Percentiles rank a stretch among this genome's conserved stretches.
Conservation (phyloP, 2,797 vertebrate species). For the Enteromius argenteus region DNA sequence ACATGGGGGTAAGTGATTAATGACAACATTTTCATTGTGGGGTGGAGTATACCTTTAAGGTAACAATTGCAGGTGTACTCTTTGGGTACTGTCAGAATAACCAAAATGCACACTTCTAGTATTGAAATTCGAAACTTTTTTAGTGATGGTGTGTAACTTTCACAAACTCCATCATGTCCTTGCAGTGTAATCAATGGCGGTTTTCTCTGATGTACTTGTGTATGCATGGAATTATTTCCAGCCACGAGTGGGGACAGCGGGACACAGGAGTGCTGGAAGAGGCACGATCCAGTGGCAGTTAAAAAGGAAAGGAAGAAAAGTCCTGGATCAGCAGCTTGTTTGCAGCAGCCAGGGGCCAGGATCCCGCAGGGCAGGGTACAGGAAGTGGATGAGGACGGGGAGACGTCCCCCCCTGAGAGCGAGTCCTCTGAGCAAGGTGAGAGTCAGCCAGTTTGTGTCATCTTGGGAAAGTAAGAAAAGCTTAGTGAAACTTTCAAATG, state of each 20-base stretch:
- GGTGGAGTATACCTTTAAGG: not conserved
- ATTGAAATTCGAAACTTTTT: not conserved
- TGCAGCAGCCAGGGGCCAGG: slow-evolving; percentile 66
- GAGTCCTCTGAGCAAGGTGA: slow-evolving; percentile 80
- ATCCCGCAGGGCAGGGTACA: slow-evolving; percentile 65
- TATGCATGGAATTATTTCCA: slow-evolving; percentile 50
- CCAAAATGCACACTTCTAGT: not conserved
- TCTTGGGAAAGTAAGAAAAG: not conserved
- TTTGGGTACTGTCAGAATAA: not conserved
- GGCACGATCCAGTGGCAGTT: slow-evolving; percentile 57
- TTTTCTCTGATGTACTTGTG: not conserved
- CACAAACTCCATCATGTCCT: not conserved
- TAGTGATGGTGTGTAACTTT: not conserved
- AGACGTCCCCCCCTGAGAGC: slow-evolving; percentile 76
- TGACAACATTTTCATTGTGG: no score
- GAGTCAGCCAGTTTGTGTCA: slow-evolving; percentile 10
- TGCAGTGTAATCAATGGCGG: not conserved
- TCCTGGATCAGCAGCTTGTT: slow-evolving; percentile 61
- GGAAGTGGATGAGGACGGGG: slow-evolving; percentile 68
- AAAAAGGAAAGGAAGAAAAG: slow-evolving; percentile 68
- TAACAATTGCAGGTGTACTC: not conserved
- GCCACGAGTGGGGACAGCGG: slow-evolving; percentile 79
- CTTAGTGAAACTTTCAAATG: not conserved
- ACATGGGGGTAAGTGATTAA: no score
- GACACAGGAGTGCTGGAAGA: slow-evolving; percentile 75